Conservation (phyloP, 2,888 invertebrate species). For the Barypeithes pellucidus region DNA sequence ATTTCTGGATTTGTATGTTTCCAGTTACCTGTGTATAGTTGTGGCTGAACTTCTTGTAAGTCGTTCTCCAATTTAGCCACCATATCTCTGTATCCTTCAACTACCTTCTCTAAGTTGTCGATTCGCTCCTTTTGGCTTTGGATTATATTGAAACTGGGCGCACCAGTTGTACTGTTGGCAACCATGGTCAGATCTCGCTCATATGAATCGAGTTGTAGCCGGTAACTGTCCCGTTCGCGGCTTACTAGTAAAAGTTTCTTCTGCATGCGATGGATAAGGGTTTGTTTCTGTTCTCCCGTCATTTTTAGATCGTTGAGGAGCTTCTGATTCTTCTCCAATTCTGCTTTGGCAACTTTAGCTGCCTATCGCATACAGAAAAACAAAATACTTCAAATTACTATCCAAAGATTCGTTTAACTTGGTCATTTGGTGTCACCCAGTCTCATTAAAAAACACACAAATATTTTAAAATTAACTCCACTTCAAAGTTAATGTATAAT, state of each 20-base stretch:
- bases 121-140: slow-evolving; percentile 76
- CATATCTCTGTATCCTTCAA: slow-evolving; percentile 84
- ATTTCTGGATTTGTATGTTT: no score
- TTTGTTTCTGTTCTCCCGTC: slow-evolving; percentile 80
- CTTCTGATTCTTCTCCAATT: slow-evolving; percentile 77
- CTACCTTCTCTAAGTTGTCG: slow-evolving; percentile 81
- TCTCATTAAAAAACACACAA: no score
- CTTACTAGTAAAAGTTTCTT: slow-evolving; percentile 79
- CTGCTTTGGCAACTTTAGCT: slow-evolving; percentile 73
- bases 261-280: slow-evolving; percentile 80
- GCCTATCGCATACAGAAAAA: slow-evolving; percentile 70
- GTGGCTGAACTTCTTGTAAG: slow-evolving; percentile 68
- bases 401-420: no score
- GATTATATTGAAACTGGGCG: slow-evolving; percentile 63
- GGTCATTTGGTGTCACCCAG: no score
- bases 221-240: slow-evolving; percentile 87
- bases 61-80: slow-evolving; percentile 79
- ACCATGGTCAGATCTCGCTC: slow-evolving; percentile 84
- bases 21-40: slow-evolving; percentile 47
- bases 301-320: slow-evolving; percentile 76
- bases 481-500: no score
- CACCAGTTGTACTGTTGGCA: slow-evolving; percentile 56
- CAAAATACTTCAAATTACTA: no score
- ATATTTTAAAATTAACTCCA: no score
- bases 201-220: slow-evolving; percentile 85